Base-by-base conservation (phyloP, 1,140 invertebrate species). In the Aphelinus certus region DNA sequence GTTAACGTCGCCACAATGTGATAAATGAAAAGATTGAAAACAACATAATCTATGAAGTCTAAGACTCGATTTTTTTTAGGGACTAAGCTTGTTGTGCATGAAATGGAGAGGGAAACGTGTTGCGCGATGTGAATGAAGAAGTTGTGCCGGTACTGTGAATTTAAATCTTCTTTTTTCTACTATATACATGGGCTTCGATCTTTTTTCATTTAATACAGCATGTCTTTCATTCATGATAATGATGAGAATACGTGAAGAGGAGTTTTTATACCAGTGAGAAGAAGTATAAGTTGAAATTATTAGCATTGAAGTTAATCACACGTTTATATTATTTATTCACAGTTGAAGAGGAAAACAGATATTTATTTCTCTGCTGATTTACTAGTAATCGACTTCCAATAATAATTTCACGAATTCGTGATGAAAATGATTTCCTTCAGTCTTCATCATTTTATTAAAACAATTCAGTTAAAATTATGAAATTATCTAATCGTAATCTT, bases 21-120 rank as follows among this genome's bases (percentile, higher is more conserved):
- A 66, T 73, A 73, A 73, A 66, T 72, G 53, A 72, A 57, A 65
- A 65, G 43, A 6, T 47, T 43, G 10, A 72, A 65, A 65, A 56
- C 56, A 47, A 46, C 46, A 66, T 46, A 72, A 48, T 64, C n/a
- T 6, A 45, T 7, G 46, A 58, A 73, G 7, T 73, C 26, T 4
- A 65, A 65, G 63, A 66, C 62, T 73, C 58, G 26, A 73, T 58
- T 49, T 65, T 65, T 73, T 64, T 4, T 43, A 58, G 26, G 51
- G 58, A 5, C 42, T 61, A 64, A 73, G 43, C 43, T 66, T 67
- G 43, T 60, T 66, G 65, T 72, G 26, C 64, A 61, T 66, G 58
- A 57, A 57, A 43, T 65, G 53, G 45, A 58, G 49, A 46, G 43
- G 5, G n/a, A 57, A 72, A 65, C 10, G 42, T 49, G 3, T 3